phyloP scores from a whole-genome alignment of 2,888 invertebrate genomes.

The Melanargia galathea region DNA sequence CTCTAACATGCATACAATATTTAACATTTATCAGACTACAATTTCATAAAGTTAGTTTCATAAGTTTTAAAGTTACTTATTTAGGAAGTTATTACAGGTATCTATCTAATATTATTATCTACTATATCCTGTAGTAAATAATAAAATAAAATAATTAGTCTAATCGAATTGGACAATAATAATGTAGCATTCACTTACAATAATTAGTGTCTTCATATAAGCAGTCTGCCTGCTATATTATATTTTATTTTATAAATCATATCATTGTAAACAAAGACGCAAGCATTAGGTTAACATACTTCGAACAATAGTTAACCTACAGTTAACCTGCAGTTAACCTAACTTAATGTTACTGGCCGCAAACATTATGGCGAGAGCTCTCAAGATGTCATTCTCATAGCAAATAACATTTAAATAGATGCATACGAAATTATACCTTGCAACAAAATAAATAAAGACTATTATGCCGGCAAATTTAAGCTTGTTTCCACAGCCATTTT shows the following conservation, averaged over 20 bases:
- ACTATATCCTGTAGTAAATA: no score
- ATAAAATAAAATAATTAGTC: no score
- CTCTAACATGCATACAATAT: no score
- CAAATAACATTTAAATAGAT: conserved; percentile 21
- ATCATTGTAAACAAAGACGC: neutral
- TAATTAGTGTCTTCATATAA: no score
- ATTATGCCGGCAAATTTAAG: neutral
- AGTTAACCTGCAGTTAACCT: conserved; percentile 26
- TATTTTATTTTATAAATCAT: neutral
- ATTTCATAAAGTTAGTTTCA: no score
- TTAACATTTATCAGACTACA: no score
- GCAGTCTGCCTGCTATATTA: no score
- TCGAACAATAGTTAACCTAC: conserved; percentile 15
- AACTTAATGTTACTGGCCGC: conserved; percentile 36
- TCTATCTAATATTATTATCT: no score
- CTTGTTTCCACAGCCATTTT: conserved; percentile 21
- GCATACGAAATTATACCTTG: neutral
- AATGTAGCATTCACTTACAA: no score
- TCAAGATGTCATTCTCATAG: conserved; percentile 41
- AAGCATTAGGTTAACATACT: conserved; percentile 1
- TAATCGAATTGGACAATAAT: no score
- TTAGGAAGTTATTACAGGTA: no score
- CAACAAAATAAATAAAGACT: neutral
- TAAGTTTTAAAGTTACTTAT: no score
- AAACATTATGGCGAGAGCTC: conserved; percentile 43